phyloP scores from a whole-genome alignment of 2,113 vertebrate genomes.

The Peucedramus taeniatus region DNA sequence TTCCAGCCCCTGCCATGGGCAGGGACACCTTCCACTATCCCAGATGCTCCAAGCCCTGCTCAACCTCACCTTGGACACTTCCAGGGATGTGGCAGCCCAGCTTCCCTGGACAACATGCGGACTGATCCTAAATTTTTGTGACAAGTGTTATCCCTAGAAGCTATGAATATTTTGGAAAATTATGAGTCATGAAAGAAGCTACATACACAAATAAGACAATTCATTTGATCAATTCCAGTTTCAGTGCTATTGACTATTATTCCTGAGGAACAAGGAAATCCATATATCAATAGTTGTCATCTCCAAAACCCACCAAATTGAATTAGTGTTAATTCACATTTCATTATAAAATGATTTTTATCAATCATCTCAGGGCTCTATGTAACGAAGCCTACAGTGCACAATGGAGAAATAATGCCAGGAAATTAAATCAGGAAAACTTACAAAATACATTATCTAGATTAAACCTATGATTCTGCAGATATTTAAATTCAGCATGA shows the following conservation, averaged over 20 bases:
- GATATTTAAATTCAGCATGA: conserved; percentile 36
- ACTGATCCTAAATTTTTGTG: neutral
- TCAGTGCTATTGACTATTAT: conserved; percentile 19
- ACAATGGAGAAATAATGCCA: neutral
- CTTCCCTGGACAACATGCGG: neutral
- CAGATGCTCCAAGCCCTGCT: neutral
- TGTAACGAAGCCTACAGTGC: neutral
- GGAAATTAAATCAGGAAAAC: conserved; percentile 22
- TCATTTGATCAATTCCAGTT: neutral
- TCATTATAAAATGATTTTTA: conserved; percentile 41
- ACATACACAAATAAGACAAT: neutral
- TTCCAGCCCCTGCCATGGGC: neutral
- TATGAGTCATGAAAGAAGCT: neutral
- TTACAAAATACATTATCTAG: conserved; percentile 25
- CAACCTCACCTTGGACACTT: neutral
- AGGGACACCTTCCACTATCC: neutral
- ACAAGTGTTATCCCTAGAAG: neutral
- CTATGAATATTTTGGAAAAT: neutral
- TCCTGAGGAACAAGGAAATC: conserved; percentile 18
- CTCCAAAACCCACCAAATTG: conserved; percentile 23
- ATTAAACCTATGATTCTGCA: conserved; percentile 32
- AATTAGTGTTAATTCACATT: conserved; percentile 46
- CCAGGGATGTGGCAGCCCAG: neutral
- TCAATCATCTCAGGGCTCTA: neutral
- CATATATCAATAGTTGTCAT: neutral